phyloP scores from a whole-genome alignment of 92 coral and sea anemone species.

The Pocillopora grandis region DNA sequence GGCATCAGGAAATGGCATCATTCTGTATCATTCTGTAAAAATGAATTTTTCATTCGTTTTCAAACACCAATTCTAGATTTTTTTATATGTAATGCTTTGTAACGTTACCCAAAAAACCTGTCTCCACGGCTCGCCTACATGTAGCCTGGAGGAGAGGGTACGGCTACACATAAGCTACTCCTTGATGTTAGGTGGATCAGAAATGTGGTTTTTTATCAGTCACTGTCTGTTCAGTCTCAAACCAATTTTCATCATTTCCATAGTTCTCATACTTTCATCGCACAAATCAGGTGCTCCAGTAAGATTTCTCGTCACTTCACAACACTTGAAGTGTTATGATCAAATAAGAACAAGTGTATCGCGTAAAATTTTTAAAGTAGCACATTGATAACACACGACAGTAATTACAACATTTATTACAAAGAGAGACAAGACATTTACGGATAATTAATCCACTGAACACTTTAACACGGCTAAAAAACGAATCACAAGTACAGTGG shows the following conservation, averaged over 20 bases:
- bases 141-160: too few relatives aligned
- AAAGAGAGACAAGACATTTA: neutral
- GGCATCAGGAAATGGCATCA: too few relatives aligned
- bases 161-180: too few relatives aligned
- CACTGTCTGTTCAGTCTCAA: neutral
- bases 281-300: slow-evolving; percentile 53
- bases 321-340: slow-evolving; percentile 55
- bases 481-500: neutral
- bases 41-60: too few relatives aligned
- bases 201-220: slow-evolving; percentile 30
- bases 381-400: slow-evolving; percentile 1
- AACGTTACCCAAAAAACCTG: too few relatives aligned
- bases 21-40: too few relatives aligned
- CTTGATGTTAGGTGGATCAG: slow-evolving; percentile 45
- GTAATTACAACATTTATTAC: neutral
- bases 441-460: neutral
- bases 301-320: slow-evolving; percentile 75
- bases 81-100: too few relatives aligned
- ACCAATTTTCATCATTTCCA: slow-evolving; percentile 59
- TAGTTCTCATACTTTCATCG: slow-evolving; percentile 51
- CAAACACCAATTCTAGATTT: too few relatives aligned
- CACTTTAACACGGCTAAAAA: neutral
- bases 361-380: slow-evolving; percentile 12
- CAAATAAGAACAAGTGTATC: slow-evolving; percentile 97
- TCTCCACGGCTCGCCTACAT: too few relatives aligned